These are phyloP conservation scores for Hetaerina titia DNA, from an alignment of 2,888 invertebrate genomes.

Conservation along the genomic window DNA sequence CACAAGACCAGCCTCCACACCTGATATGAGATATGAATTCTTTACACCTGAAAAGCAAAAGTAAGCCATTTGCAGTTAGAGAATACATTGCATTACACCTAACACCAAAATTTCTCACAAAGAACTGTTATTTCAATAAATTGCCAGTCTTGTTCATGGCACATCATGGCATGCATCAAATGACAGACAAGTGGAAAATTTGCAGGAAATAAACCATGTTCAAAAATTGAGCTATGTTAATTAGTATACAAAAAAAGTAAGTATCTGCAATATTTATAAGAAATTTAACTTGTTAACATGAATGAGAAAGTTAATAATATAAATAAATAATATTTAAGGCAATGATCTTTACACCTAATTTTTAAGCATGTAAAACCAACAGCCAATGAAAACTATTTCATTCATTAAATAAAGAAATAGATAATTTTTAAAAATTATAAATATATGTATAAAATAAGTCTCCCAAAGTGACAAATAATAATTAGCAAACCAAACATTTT, in stretches of 20 bases:
- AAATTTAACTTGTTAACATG: background rate
- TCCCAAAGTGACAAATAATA: no score
- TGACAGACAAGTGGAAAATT: background rate
- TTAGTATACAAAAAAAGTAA: background rate
- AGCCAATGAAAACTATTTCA: background rate
- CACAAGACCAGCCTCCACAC: background rate
- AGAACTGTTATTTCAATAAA: background rate
- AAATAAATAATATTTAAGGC: background rate
- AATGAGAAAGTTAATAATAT: background rate
- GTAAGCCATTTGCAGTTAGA: background rate
- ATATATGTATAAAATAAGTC: no score
- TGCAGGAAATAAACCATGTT: background rate
- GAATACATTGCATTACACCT: background rate
- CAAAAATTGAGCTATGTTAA: background rate
- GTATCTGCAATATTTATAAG: background rate
- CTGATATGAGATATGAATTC: slow-evolving; percentile 15
- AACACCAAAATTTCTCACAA: background rate
- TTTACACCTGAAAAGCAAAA: slow-evolving; percentile 48
- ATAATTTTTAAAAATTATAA: background rate
- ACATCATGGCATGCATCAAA: background rate
- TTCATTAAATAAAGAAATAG: background rate
- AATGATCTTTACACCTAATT: background rate
- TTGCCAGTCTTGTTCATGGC: background rate
- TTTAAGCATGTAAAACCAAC: background rate
- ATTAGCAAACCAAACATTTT: no score